phyloP scores from a whole-genome alignment of 2,113 vertebrate species.

The Heterotis niloticus region DNA sequence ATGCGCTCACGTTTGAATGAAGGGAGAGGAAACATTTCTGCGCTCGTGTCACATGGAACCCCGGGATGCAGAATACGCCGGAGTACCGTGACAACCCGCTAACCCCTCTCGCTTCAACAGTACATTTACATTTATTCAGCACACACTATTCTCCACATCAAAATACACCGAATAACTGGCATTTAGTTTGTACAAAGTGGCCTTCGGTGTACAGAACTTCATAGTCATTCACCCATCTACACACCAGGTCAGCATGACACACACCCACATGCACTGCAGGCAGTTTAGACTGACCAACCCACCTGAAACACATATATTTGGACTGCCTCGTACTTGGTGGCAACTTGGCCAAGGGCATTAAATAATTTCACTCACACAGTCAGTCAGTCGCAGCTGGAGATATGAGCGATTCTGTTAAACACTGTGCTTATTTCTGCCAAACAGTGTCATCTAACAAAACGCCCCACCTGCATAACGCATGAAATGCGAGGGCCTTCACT shows the following conservation, averaged over 20 bases:
- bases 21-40: slow-evolving; percentile 59
- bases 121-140: too few relatives aligned
- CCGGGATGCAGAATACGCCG: neutral
- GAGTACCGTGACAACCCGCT: too few relatives aligned
- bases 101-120: too few relatives aligned
- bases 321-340: too few relatives aligned
- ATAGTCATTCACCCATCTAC: slow-evolving; percentile 21
- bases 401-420: neutral
- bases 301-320: slow-evolving; percentile 5
- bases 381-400: neutral
- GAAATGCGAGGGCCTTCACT: slow-evolving; percentile 15
- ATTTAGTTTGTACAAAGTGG: too few relatives aligned
- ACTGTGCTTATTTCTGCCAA: too few relatives aligned
- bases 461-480: neutral
- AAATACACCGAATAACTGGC: neutral
- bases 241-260: too few relatives aligned
- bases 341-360: too few relatives aligned
- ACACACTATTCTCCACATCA: neutral
- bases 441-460: too few relatives aligned
- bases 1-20: slow-evolving; percentile 69
- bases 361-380: too few relatives aligned
- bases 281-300: neutral
- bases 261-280: too few relatives aligned
- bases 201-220: too few relatives aligned
- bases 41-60: neutral